A percentile compares a stretch with the other conserved stretches of the same genome.
phyloP scores from a whole-genome alignment of 2,113 vertebrate genomes.

The Oenanthe oenanthe region DNA sequence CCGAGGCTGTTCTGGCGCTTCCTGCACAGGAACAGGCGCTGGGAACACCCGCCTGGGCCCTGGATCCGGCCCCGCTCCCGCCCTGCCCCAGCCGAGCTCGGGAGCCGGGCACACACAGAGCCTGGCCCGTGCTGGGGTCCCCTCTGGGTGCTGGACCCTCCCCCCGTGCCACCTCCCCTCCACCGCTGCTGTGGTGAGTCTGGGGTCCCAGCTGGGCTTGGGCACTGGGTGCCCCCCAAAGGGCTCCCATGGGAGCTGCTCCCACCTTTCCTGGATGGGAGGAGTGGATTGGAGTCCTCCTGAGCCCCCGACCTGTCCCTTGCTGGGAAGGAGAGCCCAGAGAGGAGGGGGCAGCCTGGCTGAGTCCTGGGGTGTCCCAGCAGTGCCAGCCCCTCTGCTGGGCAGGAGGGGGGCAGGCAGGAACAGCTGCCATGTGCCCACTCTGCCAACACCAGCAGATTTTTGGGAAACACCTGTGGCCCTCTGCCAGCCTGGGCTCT shows the following conservation, averaged over 20 bases:
- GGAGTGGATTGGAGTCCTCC: background rate
- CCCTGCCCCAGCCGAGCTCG: background rate
- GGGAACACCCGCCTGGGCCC: background rate
- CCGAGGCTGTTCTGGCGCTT: conserved; percentile 4
- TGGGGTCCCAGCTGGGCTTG: background rate
- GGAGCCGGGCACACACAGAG: accelerated
- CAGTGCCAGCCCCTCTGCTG: background rate
- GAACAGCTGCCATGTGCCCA: accelerated
- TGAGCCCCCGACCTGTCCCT: too few species aligned
- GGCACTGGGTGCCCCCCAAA: accelerated
- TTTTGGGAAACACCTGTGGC: background rate
- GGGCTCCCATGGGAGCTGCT: background rate
- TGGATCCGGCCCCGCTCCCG: background rate
- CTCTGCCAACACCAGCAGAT: background rate
- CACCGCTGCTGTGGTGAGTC: background rate
- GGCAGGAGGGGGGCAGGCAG: background rate
- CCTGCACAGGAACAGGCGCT: conserved; percentile 48
- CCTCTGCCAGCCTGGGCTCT: background rate
- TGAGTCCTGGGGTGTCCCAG: background rate
- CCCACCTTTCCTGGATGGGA: background rate
- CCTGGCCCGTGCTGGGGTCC: background rate
- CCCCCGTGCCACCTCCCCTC: accelerated
- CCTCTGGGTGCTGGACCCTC: background rate
- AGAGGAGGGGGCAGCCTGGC: background rate
- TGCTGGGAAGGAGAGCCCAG: background rate